These are phyloP conservation scores for Acipenser ruthenus DNA, from an alignment of 2,797 vertebrate genomes.

Conservation along the genomic window DNA sequence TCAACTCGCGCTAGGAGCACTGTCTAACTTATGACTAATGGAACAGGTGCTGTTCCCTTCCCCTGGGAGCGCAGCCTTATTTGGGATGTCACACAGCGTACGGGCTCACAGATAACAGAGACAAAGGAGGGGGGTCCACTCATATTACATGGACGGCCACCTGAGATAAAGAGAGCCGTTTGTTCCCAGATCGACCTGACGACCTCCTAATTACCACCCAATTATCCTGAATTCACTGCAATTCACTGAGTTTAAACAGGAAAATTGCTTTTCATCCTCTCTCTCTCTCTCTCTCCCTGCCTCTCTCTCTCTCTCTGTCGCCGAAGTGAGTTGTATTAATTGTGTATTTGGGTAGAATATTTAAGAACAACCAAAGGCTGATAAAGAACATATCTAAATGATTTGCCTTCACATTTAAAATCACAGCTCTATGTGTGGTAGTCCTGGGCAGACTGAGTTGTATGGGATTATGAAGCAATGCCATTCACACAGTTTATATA, in stretches of 20 bases:
- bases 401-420: neutral
- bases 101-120: conserved; percentile 39
- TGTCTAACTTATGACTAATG: conserved; percentile 31
- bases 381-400: neutral
- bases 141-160: conserved; percentile 60
- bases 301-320: conserved; percentile 16
- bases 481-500: too few species aligned
- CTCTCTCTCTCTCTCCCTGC: conserved; percentile 15
- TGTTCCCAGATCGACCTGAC: conserved; percentile 72
- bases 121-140: conserved; percentile 55
- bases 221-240: conserved; percentile 70
- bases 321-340: too few species aligned
- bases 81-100: conserved; percentile 37
- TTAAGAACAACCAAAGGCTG: neutral
- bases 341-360: neutral
- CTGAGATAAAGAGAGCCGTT: conserved; percentile 75
- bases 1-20: conserved; percentile 16
- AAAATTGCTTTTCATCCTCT: conserved; percentile 22
- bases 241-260: conserved; percentile 47
- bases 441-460: too few species aligned
- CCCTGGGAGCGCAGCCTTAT: conserved; percentile 33
- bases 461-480: too few species aligned
- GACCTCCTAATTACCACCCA: conserved; percentile 83
- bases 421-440: too few species aligned
- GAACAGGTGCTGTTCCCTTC: conserved; percentile 18